Base-by-base conservation (phyloP, 1,140 invertebrate species). In the Sinella curviseta region DNA sequence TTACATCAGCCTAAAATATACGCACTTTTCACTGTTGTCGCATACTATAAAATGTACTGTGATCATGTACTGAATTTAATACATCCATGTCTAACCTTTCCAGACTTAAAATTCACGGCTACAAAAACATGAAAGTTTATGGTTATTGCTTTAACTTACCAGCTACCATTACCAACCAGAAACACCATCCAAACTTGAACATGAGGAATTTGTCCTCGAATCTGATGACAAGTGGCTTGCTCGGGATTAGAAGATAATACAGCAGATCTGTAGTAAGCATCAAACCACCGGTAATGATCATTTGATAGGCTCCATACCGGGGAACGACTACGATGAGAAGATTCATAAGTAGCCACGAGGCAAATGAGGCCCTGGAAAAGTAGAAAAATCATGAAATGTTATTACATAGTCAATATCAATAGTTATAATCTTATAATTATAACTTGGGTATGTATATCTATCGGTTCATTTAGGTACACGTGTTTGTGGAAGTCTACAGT, bases 341-440 rank as follows among this genome's bases (percentile, higher is more conserved):
- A 88, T 97, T 97, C 92, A 95, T 96, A 81, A 98, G 87, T 54
- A 96, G 83, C 97, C 97, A 99, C 1, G 93, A 90, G 3, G 94
- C 92, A 83, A 98, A 92, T 0, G 95, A 92, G 30, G 94, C 89
- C 95, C 95, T 96, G 88, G 60, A 89, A 88, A 82, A 83, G 4
- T 14, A 30, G 31, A 70, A 4, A 70, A 70, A 70, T 70, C 24
- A 65, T 26, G 24, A n/a, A 65, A 70, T 31, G 31, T 14, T 12
- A 60, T 60, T 8, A 17, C 55, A 60, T 60, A 60, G 3, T 60
- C 24, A 4, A 60, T n/a, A 4, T 60, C 24, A n/a, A n/a, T n/a
- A n/a, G n/a, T n/a, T n/a, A n/a, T n/a, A n/a, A 48, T 12, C 8
- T 20, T 48, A 12, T 12, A 48, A 20, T 20, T 48, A 48, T 48